Evolutionary conservation across 2,888 invertebrate species (phyloP).

Genomic region (Branchellion lobata): DNA sequence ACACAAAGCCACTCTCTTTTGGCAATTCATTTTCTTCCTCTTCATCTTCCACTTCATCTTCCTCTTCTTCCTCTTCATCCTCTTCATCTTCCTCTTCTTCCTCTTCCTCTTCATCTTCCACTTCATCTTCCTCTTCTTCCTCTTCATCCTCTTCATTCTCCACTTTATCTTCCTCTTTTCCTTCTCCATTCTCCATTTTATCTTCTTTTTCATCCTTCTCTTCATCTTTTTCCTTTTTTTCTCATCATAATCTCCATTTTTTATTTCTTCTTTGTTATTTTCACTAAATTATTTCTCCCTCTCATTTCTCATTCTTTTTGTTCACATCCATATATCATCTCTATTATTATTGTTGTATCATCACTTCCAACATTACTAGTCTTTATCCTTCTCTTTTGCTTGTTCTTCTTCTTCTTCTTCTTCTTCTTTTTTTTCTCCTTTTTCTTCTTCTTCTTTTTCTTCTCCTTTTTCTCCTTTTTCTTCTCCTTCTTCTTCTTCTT

Average conservation of each 20-base stretch:
- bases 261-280: not conserved
- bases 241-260: not conserved
- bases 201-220: not conserved
- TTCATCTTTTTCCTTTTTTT: not conserved
- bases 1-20: conserved; percentile 57
- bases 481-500: not conserved
- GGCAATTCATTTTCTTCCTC: no score
- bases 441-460: not conserved
- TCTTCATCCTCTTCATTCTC: no score
- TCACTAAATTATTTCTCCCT: not conserved
- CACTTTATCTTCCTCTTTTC: no score
- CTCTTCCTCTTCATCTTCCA: not conserved
- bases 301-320: not conserved
- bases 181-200: not conserved
- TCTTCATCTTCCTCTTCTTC: not conserved
- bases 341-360: not conserved
- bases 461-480: conserved; percentile 8
- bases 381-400: no score
- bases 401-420: not conserved
- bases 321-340: not conserved
- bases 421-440: not conserved
- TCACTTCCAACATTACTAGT: not conserved
- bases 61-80: not conserved
- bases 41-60: not conserved
- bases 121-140: not conserved